Conservation (phyloP, 2,888 invertebrate species). For the Drosophila niveifrons region DNA sequence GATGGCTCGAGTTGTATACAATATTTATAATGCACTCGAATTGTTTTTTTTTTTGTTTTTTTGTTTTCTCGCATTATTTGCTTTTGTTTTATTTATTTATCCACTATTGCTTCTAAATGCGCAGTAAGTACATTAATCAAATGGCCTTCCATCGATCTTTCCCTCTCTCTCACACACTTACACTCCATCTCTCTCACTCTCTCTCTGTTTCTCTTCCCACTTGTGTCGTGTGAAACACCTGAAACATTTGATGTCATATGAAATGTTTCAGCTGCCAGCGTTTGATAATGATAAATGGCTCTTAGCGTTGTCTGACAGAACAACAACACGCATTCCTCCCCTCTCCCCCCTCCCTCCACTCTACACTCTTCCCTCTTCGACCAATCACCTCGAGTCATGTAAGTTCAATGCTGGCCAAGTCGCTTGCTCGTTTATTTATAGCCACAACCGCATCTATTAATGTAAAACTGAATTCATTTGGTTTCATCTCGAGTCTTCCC, state of each 20-base stretch:
- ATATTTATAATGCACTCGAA: conserved; percentile 68
- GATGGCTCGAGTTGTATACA: conserved; percentile 49
- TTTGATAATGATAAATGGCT: conserved; percentile 74
- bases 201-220: background rate
- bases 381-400: conserved; percentile 16
- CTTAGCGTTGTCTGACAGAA: conserved; percentile 27
- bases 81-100: conserved; percentile 53
- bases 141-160: conserved; percentile 49
- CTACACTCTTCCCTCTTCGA: background rate
- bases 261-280: conserved; percentile 67
- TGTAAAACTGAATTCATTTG: conserved; percentile 52
- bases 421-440: conserved; percentile 57
- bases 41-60: conserved; percentile 45
- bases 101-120: conserved; percentile 50
- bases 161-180: background rate
- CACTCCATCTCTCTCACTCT: background rate
- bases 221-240: conserved; percentile 49
- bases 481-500: conserved; percentile 24
- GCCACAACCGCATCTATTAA: conserved; percentile 49
- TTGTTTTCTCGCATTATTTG: conserved; percentile 50
- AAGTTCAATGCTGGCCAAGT: conserved; percentile 66
- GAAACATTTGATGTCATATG: conserved; percentile 59
- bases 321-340: conserved; percentile 15
- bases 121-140: conserved; percentile 60
- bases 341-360: background rate